These are phyloP conservation scores for Ceramica pisi DNA, from an alignment of 2,888 invertebrate species.

Conservation along the genomic window DNA sequence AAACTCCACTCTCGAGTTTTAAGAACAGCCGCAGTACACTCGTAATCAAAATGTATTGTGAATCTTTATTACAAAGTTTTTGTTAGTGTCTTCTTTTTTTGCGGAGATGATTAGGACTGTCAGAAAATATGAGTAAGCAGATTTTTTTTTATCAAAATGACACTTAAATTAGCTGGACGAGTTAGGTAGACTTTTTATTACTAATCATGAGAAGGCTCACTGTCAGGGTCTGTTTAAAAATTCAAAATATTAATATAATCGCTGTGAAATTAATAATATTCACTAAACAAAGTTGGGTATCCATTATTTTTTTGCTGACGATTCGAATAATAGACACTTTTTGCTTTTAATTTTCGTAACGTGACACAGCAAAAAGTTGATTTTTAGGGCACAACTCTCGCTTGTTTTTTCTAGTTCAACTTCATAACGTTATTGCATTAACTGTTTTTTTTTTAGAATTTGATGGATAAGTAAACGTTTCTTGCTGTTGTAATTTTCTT, in stretches of 20 bases:
- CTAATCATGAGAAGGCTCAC: background rate
- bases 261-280: slow-evolving; percentile 54
- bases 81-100: slow-evolving; percentile 27
- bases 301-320: slow-evolving; percentile 42
- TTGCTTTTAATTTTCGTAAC: slow-evolving; percentile 51
- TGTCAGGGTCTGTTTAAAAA: slow-evolving; percentile 20
- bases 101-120: slow-evolving; percentile 21
- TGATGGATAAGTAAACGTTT: slow-evolving; percentile 29
- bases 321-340: slow-evolving; percentile 36
- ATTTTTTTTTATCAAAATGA: slow-evolving; percentile 2
- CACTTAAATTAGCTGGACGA: slow-evolving; percentile 30
- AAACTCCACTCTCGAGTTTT: slow-evolving; percentile 51
- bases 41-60: slow-evolving; percentile 49
- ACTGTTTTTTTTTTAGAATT: slow-evolving; percentile 28
- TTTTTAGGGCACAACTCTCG: slow-evolving; percentile 49
- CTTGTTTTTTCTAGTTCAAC: slow-evolving; percentile 41
- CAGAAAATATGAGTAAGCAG: slow-evolving; percentile 17
- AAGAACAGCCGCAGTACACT: slow-evolving; percentile 54
- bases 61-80: slow-evolving; percentile 32
- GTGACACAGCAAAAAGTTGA: slow-evolving; percentile 29
- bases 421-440: slow-evolving; percentile 27
- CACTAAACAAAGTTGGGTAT: slow-evolving; percentile 19
- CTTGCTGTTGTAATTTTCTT: slow-evolving; percentile 45
- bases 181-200: slow-evolving; percentile 23
- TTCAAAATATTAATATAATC: slow-evolving; percentile 50